Evolutionary conservation across 2,888 invertebrate genomes (phyloP), one percentile per base, ranked within the genome.

Genomic region (Heliconius ismenius): DNA sequence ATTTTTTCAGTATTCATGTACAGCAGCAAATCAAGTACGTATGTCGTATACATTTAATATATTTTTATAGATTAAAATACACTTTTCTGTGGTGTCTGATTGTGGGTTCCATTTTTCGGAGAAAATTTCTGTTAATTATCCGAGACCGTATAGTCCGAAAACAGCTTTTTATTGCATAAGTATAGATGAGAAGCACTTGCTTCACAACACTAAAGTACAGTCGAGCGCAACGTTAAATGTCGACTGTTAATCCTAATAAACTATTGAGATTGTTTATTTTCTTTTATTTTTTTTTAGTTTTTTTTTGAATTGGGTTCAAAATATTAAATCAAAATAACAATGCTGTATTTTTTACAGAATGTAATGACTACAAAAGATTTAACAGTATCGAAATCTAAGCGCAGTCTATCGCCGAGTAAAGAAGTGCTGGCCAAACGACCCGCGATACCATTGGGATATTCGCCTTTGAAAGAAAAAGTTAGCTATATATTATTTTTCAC

Each of bases 361-460:
- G 4, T 11, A 1, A 24, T 32, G 13, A 13, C 9, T 43, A 2
- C 65, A 15, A 70, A 70, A 28, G 70, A 70, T 1, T 4, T 3
- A 0, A 15, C 13, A 1, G 6, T n/a, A 24, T 15, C 15, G 7
- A 73, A 43, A 63, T 63, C 80, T 0, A 92, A 92, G 62, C 87
- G 91, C 10, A 85, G 89, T 0, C 83, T 86, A 1, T 77, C 85
- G 21, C 78, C 84, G 0, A 64, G 83, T 0, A 68, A 74, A 26
- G 88, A 87, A 3, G 54, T 70, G 0, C 82, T 85, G 0, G 82
- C 87, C 0, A 91, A 90, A 69, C 81, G 84, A 0, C 80, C 86
- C 0, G 86, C 89, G 11, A 90, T 88, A 79, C 87, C 89, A 0
- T 80, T 89, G 10, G 88, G 88, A 0, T 89, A 88, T 58, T 36